phyloP scores from a whole-genome alignment of 2,888 invertebrate species.

The Empis livida region DNA sequence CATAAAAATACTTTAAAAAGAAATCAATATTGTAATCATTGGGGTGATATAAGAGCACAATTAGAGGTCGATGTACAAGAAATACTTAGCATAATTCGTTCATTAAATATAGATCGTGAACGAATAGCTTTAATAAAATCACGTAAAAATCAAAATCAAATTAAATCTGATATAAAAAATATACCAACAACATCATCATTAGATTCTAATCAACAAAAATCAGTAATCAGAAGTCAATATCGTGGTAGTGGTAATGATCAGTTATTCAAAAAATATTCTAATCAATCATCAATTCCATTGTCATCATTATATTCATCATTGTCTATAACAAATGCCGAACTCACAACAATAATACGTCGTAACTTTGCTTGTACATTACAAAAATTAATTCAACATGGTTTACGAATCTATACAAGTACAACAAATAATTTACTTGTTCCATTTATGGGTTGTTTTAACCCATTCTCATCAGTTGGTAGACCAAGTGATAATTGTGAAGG shows the following conservation, averaged over 20 bases:
- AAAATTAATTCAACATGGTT: constrained; percentile 89
- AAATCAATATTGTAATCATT: constrained; percentile 77
- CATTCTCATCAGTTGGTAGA: constrained; percentile 16
- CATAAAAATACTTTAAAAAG: constrained; percentile 72
- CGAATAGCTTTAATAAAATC: too few relatives aligned
- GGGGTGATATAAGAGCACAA: constrained; percentile 74
- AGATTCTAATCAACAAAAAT: too few relatives aligned
- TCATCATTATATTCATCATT: neutral
- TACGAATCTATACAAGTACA: constrained; percentile 37
- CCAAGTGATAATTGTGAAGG: constrained; percentile 14
- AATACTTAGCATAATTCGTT: neutral
- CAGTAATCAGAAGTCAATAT: neutral
- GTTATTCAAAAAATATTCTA: too few relatives aligned
- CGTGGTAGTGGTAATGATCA: neutral
- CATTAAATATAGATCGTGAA: too few relatives aligned
- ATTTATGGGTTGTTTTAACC: constrained; percentile 64
- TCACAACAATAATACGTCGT: constrained; percentile 82
- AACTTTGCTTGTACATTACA: constrained; percentile 82
- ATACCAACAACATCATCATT: neutral
- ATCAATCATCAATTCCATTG: too few relatives aligned
- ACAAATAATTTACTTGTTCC: constrained; percentile 63
- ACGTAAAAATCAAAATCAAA: too few relatives aligned
- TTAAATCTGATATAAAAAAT: neutral
- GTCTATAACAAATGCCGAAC: constrained; percentile 42
- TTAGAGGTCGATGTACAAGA: neutral